These are phyloP conservation scores for Nicator chloris DNA, from an alignment of 2,113 vertebrate genomes.

Conservation along the genomic window DNA sequence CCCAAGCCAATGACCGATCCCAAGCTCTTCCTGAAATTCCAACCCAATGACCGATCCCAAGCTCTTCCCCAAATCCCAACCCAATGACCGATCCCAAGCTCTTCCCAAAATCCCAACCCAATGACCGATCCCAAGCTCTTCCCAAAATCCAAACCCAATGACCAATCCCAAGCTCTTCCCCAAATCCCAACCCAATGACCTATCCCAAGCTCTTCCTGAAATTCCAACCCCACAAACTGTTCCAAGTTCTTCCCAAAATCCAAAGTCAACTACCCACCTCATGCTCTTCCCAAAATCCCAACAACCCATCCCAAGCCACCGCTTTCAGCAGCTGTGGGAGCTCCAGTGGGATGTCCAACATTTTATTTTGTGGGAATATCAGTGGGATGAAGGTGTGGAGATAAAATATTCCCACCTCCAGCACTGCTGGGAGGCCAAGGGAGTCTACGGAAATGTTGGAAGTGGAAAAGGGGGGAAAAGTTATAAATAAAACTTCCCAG, in stretches of 20 bases:
- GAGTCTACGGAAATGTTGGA: not conserved
- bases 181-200: not conserved
- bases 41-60: rapidly evolving
- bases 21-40: rapidly evolving
- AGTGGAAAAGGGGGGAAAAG: not conserved
- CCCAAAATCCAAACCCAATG: not conserved
- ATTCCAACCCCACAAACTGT: rapidly evolving
- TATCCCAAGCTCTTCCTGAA: not conserved
- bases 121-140: rapidly evolving
- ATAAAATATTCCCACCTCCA: not conserved
- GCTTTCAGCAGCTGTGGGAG: not conserved
- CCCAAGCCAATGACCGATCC: rapidly evolving
- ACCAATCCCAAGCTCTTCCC: no score
- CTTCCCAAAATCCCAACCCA: not conserved
- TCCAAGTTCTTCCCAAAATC: rapidly evolving
- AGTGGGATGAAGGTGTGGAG: not conserved
- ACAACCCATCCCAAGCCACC: not conserved
- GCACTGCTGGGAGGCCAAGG: rapidly evolving
- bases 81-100: not conserved
- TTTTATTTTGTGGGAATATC: slow-evolving; percentile 47
- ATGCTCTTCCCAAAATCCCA: not conserved
- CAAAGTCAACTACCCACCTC: not conserved
- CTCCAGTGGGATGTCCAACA: not conserved
- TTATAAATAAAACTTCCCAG: slow-evolving; percentile 56
- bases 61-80: not conserved